Evolutionary conservation across 2,113 vertebrate genomes (phyloP), one percentile per base, ranked within the genome.

Genomic region (Equus przewalskii): DNA sequence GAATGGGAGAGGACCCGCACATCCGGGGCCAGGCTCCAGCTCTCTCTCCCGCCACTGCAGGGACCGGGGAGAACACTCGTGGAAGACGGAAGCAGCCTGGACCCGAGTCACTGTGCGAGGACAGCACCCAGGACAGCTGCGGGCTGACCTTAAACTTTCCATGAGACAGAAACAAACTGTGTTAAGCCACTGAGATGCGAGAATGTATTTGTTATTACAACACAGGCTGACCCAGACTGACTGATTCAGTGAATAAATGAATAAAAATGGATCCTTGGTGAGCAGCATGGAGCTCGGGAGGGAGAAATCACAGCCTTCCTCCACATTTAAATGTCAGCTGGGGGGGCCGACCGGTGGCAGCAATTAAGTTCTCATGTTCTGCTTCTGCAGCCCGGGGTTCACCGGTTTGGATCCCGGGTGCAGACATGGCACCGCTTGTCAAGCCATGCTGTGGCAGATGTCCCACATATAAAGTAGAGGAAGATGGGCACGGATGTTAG

Each of bases 1-100:
- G 14, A 2, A 11, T 1, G 11, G 6, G 12, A 56, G 0, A 8
- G 11, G 4, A n/a, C 36, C 26, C 24, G 26, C 19, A 3, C 5
- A 13, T 3, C 11, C 54, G 4, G 76, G 14, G 14, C 2, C 0
- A 24, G 2, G 54, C 18, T 7, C 70, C 79, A 7, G 3, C 26
- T 6, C 30, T 6, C 46, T 12, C 21, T 60, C 24, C 46, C 30
- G 12, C 30, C 6, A 13, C 36, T 19, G 36, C 58, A 1, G 14
- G 9, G 51, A 36, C 19, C 6, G 5, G 1, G 1, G 14, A 41
- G 30, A 73, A 11, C 14, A 8, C 0, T 10, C 9, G 26, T 44
- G 28, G 18, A 62, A 56, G 28, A 18, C 2, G 1, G 36, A 30
- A 22, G 30, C 15, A 13, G 6, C 24, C 46, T 19, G 78, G 7